These are phyloP conservation scores for Apeltes quadracus DNA, from an alignment of 2,113 vertebrate genomes.

Conservation along the genomic window DNA sequence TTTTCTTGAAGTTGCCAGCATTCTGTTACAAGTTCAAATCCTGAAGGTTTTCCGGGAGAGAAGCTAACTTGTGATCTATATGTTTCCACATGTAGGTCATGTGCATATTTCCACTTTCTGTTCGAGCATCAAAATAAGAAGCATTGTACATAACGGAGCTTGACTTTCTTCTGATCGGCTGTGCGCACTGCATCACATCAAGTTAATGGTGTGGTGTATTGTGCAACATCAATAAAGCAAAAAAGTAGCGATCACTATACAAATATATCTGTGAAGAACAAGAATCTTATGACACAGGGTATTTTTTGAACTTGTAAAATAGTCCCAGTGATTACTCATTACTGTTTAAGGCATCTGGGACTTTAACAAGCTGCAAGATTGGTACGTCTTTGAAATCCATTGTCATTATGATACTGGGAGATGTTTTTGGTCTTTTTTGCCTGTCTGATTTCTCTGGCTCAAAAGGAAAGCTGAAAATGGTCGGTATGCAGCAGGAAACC, in stretches of 20 bases:
- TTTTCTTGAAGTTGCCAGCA: conserved; percentile 6
- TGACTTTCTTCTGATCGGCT: neutral
- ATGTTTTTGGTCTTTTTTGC: neutral
- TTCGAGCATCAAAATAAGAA: neutral
- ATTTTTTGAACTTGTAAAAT: conserved; percentile 12
- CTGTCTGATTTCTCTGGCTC: neutral
- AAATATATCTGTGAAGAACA: neutral
- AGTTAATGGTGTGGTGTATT: conserved; percentile 3
- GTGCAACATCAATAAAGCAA: conserved; percentile 6
- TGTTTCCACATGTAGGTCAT: too few species aligned
- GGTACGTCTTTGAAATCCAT: conserved; percentile 16
- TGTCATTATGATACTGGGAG: neutral
- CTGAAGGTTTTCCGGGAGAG: neutral
- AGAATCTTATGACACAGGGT: conserved; percentile 9
- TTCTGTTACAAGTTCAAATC: neutral
- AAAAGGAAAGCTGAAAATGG: neutral
- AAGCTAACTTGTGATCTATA: neutral
- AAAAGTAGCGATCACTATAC: neutral
- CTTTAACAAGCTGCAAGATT: conserved; percentile 20
- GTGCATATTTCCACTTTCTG: neutral
- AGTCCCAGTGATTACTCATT: conserved; percentile 16
- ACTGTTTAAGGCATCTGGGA: conserved; percentile 26
- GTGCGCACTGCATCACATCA: neutral
- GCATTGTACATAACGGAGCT: neutral
- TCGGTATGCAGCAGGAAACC: neutral